phyloP scores from a whole-genome alignment of 2,113 vertebrate species.

The Plectropomus leopardus region DNA sequence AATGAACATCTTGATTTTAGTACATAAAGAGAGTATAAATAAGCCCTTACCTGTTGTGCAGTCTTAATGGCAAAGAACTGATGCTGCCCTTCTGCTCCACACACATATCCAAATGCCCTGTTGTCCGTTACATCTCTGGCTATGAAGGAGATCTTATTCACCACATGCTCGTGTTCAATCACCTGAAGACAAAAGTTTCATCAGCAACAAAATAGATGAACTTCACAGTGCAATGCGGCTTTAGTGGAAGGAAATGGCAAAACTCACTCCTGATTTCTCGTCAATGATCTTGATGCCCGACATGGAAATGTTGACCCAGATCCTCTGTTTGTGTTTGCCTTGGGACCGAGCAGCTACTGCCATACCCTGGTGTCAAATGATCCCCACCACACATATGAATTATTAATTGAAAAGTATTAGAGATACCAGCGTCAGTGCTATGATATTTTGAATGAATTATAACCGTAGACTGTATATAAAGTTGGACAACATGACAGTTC shows the following conservation, averaged over 20 bases:
- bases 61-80: slow-evolving; percentile 99
- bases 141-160: slow-evolving; percentile 98
- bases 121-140: slow-evolving; percentile 97
- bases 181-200: slow-evolving; percentile 81
- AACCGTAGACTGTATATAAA: too few relatives aligned
- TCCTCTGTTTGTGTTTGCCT: slow-evolving; percentile 97
- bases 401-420: too few relatives aligned
- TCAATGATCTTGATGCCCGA: slow-evolving; percentile 95
- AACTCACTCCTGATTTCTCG: slow-evolving; percentile 95
- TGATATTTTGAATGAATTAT: too few relatives aligned
- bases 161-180: slow-evolving; percentile 96
- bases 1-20: too few relatives aligned
- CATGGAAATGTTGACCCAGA: slow-evolving; percentile 95
- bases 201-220: not conserved
- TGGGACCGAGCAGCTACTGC: slow-evolving; percentile 95
- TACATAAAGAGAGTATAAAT: too few relatives aligned
- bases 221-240: not conserved
- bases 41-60: slow-evolving; percentile 89
- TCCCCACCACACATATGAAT: too few relatives aligned
- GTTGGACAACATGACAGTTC: too few relatives aligned
- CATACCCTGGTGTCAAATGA: slow-evolving; percentile 89
- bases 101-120: slow-evolving; percentile 96
- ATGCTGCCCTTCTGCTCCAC: slow-evolving; percentile 96
- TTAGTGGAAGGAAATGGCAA: not conserved
- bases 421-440: too few relatives aligned